Conservation (phyloP, 2,888 invertebrate genomes). For the Cheiracanthium punctorium region DNA sequence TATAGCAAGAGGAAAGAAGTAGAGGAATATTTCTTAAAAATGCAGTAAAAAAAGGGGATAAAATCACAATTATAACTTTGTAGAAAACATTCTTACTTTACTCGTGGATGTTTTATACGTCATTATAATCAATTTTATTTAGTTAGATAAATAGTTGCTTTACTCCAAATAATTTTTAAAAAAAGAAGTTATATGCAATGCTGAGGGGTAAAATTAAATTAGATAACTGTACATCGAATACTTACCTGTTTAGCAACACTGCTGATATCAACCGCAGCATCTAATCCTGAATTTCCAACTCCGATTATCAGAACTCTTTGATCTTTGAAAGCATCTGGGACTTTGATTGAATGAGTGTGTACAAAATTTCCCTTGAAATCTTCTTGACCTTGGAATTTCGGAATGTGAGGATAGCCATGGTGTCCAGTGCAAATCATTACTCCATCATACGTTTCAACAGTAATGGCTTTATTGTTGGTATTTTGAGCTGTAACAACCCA, state of each 20-base stretch:
- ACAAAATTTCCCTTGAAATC: conserved; percentile 73
- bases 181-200: too few relatives aligned
- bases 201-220: too few relatives aligned
- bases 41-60: too few relatives aligned
- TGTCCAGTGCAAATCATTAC: conserved; percentile 78
- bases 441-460: conserved; percentile 74
- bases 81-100: too few relatives aligned
- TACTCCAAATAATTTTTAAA: too few relatives aligned
- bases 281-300: conserved; percentile 78
- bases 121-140: too few relatives aligned
- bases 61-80: too few relatives aligned
- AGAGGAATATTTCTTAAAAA: too few relatives aligned
- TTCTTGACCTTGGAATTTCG: conserved; percentile 76
- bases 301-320: conserved; percentile 77
- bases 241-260: conserved; percentile 73
- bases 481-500: conserved; percentile 44
- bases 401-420: conserved; percentile 76
- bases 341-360: conserved; percentile 72
- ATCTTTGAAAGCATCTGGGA: conserved; percentile 72
- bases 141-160: too few relatives aligned
- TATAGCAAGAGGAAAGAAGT: too few relatives aligned
- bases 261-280: conserved; percentile 76
- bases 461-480: not conserved
- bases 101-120: too few relatives aligned
- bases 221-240: too few relatives aligned